These are phyloP conservation scores for Yponomeuta evonymella DNA, from an alignment of 2,888 invertebrate genomes.

Conservation along the genomic window DNA sequence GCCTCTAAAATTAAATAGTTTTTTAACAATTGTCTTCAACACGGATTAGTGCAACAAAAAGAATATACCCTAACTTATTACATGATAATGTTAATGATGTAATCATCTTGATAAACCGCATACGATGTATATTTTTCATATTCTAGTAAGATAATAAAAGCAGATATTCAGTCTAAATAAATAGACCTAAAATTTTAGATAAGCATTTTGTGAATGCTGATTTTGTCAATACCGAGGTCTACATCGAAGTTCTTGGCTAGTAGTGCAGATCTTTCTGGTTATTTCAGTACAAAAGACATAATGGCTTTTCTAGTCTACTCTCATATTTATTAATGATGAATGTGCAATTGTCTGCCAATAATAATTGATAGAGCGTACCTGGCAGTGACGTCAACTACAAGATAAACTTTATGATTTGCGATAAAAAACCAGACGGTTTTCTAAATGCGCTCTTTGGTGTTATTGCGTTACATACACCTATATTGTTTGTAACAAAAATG, in stretches of 20 bases:
- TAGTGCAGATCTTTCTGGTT: conserved; percentile 20
- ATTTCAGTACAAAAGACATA: conserved; percentile 18
- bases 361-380: background rate
- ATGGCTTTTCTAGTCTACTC: conserved; percentile 7
- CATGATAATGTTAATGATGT: background rate
- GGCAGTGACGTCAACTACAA: background rate
- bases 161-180: background rate
- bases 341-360: conserved; percentile 6
- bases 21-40: no score
- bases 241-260: background rate
- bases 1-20: no score
- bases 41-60: background rate
- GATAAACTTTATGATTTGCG: background rate
- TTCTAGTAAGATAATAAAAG: background rate
- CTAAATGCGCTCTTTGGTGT: background rate
- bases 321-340: background rate
- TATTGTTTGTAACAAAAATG: background rate
- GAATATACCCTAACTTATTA: background rate
- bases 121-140: background rate
- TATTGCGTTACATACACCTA: background rate
- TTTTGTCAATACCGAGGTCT: background rate
- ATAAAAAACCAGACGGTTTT: background rate
- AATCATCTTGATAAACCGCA: background rate
- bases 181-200: background rate
- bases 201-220: background rate